phyloP scores from a whole-genome alignment of 1,140 invertebrate species.

The Monochamus saltuarius region DNA sequence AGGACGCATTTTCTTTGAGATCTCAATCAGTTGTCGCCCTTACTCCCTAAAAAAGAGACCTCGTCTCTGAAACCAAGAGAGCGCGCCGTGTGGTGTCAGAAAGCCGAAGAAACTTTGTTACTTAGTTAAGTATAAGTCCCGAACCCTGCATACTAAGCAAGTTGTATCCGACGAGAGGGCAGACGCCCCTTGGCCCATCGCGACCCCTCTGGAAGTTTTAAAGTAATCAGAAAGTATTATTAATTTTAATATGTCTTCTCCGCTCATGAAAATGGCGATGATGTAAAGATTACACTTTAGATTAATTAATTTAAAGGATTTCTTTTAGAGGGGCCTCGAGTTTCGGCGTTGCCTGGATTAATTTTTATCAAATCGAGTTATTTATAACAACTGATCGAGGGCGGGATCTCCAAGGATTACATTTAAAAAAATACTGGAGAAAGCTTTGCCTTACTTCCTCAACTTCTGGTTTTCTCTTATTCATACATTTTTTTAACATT shows the following conservation, averaged over 20 bases:
- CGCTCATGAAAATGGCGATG: constrained; percentile 21
- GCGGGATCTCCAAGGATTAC: too few species aligned
- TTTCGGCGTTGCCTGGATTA: too few species aligned
- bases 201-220: constrained; percentile 26
- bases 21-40: too few species aligned
- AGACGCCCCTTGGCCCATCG: background rate
- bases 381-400: too few species aligned
- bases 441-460: too few species aligned
- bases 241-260: constrained; percentile 30
- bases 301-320: constrained; percentile 23
- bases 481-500: too few species aligned
- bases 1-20: too few species aligned
- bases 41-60: background rate
- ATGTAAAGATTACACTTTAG: constrained; percentile 19
- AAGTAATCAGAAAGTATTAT: constrained; percentile 37
- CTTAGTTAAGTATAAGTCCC: constrained; percentile 8
- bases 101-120: constrained; percentile 3
- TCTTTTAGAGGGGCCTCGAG: background rate
- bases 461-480: too few species aligned
- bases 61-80: background rate
- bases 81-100: background rate
- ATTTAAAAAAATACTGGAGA: too few species aligned
- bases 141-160: constrained; percentile 11
- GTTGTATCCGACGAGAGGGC: background rate
- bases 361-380: too few species aligned